Evolutionary conservation across 2,888 invertebrate species (phyloP).

Genomic region (Cheilosia scutellata): DNA sequence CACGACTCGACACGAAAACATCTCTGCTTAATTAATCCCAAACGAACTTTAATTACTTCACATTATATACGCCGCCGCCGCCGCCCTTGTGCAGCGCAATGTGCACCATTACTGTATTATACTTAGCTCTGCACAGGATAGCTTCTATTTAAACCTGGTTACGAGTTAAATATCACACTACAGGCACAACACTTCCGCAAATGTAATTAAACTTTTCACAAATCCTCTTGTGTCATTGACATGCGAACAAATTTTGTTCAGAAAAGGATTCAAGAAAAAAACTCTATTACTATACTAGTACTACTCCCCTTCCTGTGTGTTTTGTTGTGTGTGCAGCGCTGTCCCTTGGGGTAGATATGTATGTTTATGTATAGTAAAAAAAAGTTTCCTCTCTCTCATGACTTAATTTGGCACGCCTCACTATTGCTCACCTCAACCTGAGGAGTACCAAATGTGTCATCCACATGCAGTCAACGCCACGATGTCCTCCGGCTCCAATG

Average conservation of each 20-base stretch:
- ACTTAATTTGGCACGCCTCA: conserved; percentile 73
- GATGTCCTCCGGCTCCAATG: conserved; percentile 12
- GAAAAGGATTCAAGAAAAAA: conserved; percentile 37
- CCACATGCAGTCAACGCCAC: conserved; percentile 12
- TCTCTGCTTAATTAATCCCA: conserved; percentile 75
- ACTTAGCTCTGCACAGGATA: not conserved
- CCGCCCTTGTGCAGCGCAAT: conserved; percentile 19
- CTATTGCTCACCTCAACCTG: conserved; percentile 69
- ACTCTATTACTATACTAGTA: not conserved
- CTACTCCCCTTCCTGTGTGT: conserved; percentile 4
- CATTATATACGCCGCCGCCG: conserved; percentile 48
- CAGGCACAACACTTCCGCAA: conserved; percentile 71
- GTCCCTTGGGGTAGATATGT: not conserved
- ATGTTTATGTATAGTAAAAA: conserved; percentile 33
- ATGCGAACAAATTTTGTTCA: conserved; percentile 61
- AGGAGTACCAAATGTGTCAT: conserved; percentile 60
- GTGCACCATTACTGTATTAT: not conserved
- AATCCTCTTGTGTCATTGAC: conserved; percentile 75
- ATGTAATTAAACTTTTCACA: conserved; percentile 75
- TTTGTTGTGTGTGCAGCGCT: not conserved
- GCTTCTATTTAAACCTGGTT: conserved; percentile 31
- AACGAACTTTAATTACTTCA: conserved; percentile 73
- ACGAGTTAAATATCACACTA: conserved; percentile 72
- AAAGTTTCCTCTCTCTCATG: conserved; percentile 49
- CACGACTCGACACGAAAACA: conserved; percentile 71